Evolutionary conservation across 2,113 vertebrate species (phyloP).

Genomic region (Notechis scutatus): DNA sequence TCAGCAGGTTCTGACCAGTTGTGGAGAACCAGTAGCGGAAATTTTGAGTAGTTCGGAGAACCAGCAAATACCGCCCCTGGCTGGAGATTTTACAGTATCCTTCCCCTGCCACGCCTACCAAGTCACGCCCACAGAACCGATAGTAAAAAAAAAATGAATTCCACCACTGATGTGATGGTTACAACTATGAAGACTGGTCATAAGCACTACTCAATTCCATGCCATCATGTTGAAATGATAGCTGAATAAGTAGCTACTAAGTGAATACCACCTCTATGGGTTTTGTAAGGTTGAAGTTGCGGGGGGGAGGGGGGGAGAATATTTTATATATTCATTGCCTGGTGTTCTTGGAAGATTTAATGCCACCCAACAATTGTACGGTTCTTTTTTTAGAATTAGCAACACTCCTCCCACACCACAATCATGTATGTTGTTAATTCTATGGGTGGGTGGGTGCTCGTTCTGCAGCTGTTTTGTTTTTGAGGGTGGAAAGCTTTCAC

Average conservation of each 20-base stretch:
- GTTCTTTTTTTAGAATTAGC: not conserved
- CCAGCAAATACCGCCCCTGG: too few relatives aligned
- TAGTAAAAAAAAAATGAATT: too few relatives aligned
- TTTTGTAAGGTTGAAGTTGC: not conserved
- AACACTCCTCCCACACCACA: not conserved
- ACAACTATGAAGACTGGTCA: not conserved
- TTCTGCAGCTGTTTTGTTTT: not conserved
- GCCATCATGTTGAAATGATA: not conserved
- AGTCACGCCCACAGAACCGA: too few relatives aligned
- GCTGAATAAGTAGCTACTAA: not conserved
- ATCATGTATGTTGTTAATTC: not conserved
- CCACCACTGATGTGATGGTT: too few relatives aligned
- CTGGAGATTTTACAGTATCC: too few relatives aligned
- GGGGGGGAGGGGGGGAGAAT: accelerated
- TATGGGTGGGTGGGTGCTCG: not conserved
- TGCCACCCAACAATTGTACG: too few relatives aligned
- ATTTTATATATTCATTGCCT: not conserved
- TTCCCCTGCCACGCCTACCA: too few relatives aligned
- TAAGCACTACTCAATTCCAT: not conserved
- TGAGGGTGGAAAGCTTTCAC: not conserved
- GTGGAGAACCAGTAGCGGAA: too few relatives aligned
- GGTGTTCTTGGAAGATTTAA: not conserved
- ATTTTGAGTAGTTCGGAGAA: too few relatives aligned
- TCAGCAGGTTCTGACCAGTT: too few relatives aligned
- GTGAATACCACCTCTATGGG: not conserved